Conservation (phyloP, 2,113 vertebrate species). For the Colossoma macropomum region DNA sequence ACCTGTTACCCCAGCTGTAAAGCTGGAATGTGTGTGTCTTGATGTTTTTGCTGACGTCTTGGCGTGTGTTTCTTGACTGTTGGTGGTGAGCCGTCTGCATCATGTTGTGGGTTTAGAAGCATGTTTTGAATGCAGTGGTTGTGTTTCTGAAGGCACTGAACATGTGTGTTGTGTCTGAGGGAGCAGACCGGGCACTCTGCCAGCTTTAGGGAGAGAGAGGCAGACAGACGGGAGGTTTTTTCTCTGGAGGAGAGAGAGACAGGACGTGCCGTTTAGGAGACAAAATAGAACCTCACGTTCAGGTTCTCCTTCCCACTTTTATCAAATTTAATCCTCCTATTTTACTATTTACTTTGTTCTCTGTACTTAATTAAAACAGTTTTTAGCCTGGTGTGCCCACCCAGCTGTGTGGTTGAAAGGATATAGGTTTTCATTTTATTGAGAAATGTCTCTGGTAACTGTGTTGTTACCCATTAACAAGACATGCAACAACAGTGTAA, state of each 20-base stretch:
- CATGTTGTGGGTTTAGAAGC: background rate
- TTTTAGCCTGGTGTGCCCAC: no score
- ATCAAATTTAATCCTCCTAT: no score
- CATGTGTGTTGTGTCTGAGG: conserved; percentile 9
- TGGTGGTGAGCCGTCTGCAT: background rate
- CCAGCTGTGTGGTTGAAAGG: no score
- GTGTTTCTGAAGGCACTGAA: background rate
- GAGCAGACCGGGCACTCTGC: background rate
- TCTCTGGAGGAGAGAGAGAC: conserved; percentile 1
- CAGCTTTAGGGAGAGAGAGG: background rate
- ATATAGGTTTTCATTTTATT: no score
- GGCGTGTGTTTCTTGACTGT: background rate
- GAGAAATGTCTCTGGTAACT: no score
- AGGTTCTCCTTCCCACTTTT: no score
- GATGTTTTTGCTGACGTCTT: background rate
- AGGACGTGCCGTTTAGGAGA: background rate
- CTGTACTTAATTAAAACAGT: no score
- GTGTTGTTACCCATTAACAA: no score
- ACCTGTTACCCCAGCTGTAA: no score
- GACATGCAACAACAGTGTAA: no score
- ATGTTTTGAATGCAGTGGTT: background rate
- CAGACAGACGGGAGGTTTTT: background rate
- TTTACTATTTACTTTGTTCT: no score
- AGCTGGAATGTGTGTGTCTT: background rate
- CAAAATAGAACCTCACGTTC: background rate